Base-by-base conservation (phyloP, 2,888 invertebrate genomes). In the Bedellia somnulentella region DNA sequence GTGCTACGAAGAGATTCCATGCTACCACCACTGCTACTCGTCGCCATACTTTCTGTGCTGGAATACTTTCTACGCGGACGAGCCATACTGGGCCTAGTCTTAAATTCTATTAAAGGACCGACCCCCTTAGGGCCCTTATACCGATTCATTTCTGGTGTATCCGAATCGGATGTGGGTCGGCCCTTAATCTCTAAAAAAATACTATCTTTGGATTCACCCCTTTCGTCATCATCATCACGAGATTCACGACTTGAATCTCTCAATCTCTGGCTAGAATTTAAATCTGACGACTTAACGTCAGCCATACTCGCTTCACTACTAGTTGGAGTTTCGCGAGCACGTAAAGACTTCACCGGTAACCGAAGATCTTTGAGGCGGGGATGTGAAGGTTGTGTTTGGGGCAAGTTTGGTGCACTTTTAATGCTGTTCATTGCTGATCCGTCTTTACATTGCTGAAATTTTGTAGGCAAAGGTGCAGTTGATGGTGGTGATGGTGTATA, bases 1-100 rank as follows among this genome's bases (percentile, higher is more conserved):
- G 89, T 89, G 61, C 90, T 90, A 38, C 89, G 81, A 37, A 92
- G 68, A 32, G 91, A 91, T 53, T 92, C 92, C 85, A 92, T 86
- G 57, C 91, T 91, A 24, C 89, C 89, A 29, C 88, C 89, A 51
- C 89, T 89, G 62, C 89, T 89, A 49, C 89, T 90, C 5, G 89
- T 89, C 17, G 89, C 89, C 82, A 91, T 89, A 57, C 89, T 89
- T 61, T 91, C 91, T 16, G 89, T 89, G 47, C 90, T 90, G 5
- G 86, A 87, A 57, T 84, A 87, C 42, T 75, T 75, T 39, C 82
- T 70, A 37, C 84, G 71, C 41, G 81, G 71, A 38, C 70, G 75
- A 38, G 61, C 50, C 39, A 66, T 58, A 39, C 62, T 52, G 40
- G 79, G 80, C 58, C 83, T 77, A 42, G 81, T 79, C 58, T 85